These are phyloP conservation scores for Euglossa dilemma DNA, from an alignment of 1,140 invertebrate genomes.

Conservation along the genomic window DNA sequence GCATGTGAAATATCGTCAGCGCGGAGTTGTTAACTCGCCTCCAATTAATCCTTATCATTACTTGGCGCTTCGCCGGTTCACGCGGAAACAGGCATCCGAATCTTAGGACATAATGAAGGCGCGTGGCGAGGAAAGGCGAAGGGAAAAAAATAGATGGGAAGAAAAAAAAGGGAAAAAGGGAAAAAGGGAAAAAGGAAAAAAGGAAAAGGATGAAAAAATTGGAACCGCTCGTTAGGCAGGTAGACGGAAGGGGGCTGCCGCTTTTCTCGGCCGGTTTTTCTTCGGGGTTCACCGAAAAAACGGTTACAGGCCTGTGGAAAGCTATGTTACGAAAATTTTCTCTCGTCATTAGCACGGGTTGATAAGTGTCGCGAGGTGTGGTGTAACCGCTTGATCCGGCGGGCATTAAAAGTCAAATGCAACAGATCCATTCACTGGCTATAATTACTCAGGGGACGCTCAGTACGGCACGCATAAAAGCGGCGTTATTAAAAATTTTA, in stretches of 20 bases:
- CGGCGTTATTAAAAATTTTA: conserved; percentile 81
- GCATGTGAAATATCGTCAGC: conserved; percentile 27
- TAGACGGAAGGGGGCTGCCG: neutral
- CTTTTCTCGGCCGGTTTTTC: conserved; percentile 7
- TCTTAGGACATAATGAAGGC: neutral
- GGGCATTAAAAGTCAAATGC: conserved; percentile 77
- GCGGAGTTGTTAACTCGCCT: conserved; percentile 4
- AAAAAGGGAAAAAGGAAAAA: neutral
- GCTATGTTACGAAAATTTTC: conserved; percentile 62
- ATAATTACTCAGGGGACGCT: conserved; percentile 74
- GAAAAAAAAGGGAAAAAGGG: neutral
- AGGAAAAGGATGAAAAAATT: neutral
- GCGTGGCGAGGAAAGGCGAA: neutral
- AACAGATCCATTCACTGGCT: conserved; percentile 77
- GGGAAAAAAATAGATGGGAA: neutral
- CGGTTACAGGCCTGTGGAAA: conserved; percentile 23
- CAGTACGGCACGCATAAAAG: conserved; percentile 73
- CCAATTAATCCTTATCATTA: conserved; percentile 44
- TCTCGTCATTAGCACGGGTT: conserved; percentile 73
- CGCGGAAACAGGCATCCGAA: neutral
- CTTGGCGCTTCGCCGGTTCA: neutral
- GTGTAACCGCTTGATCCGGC: conserved; percentile 71
- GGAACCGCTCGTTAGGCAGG: conserved; percentile 1
- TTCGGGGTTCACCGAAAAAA: conserved; percentile 2
- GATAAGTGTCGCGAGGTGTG: conserved; percentile 67